A percentile compares a stretch with the other conserved stretches of the same genome.
phyloP scores from a whole-genome alignment of 1,140 invertebrate species.

The Bombus vancouverensis region DNA sequence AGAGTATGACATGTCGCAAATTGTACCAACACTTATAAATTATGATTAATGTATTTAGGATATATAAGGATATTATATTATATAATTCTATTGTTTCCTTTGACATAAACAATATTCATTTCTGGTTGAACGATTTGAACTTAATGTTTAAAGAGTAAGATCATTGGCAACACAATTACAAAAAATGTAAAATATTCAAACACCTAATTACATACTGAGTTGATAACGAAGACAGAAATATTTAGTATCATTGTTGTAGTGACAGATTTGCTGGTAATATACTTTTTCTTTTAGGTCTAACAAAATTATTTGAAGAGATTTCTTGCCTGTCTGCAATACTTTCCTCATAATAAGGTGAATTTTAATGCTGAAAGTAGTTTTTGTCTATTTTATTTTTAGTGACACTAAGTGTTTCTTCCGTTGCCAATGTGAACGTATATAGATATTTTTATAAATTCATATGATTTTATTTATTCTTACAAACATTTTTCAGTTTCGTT shows the following conservation, averaged over 20 bases:
- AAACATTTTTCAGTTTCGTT: slow-evolving; percentile 36
- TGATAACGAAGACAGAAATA: slow-evolving; percentile 13
- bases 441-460: slow-evolving; percentile 15
- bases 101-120: slow-evolving; percentile 28
- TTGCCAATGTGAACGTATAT: slow-evolving; percentile 43
- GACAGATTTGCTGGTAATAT: slow-evolving; percentile 48
- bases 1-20: slow-evolving; percentile 41
- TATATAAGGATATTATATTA: slow-evolving; percentile 49
- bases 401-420: slow-evolving; percentile 11
- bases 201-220: background rate
- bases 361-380: slow-evolving; percentile 42
- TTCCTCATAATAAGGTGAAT: slow-evolving; percentile 56
- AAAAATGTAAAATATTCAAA: slow-evolving; percentile 12
- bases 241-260: slow-evolving; percentile 20
- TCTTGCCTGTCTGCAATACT: slow-evolving; percentile 62
- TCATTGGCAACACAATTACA: slow-evolving; percentile 30
- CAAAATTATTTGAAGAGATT: slow-evolving; percentile 75
- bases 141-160: slow-evolving; percentile 4
- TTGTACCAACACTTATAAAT: slow-evolving; percentile 38
- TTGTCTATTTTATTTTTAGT: slow-evolving; percentile 19
- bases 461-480: slow-evolving; percentile 6
- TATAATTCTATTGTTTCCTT: slow-evolving; percentile 49
- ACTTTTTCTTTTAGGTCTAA: slow-evolving; percentile 74
- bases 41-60: slow-evolving; percentile 55
- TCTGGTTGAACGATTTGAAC: background rate